Evolutionary conservation across 2,888 invertebrate species (phyloP).

Genomic region (Agapostemon virescens): DNA sequence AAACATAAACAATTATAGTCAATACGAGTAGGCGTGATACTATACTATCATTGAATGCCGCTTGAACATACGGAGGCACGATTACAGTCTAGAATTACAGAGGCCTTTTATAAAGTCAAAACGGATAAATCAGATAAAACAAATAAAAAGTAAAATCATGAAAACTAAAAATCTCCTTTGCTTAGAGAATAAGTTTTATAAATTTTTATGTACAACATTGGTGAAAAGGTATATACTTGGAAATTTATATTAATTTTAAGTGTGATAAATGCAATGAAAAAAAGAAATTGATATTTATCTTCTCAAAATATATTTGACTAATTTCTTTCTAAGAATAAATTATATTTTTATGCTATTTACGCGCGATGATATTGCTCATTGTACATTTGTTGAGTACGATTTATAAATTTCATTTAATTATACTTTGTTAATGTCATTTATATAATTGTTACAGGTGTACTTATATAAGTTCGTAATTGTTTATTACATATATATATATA

Average conservation of each 20-base stretch:
- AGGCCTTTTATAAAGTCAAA: slow-evolving; percentile 57
- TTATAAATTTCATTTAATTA: slow-evolving; percentile 4
- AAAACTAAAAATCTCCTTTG: slow-evolving; percentile 30
- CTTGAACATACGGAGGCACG: slow-evolving; percentile 40
- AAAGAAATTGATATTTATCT: slow-evolving; percentile 28
- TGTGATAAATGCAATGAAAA: slow-evolving; percentile 18
- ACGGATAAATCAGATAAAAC: slow-evolving; percentile 39
- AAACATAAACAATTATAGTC: slow-evolving; percentile 61
- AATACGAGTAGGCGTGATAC: slow-evolving; percentile 52
- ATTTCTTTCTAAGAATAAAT: slow-evolving; percentile 26
- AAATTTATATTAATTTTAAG: slow-evolving; percentile 26
- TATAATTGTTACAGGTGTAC: slow-evolving; percentile 33
- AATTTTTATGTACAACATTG: slow-evolving; percentile 37
- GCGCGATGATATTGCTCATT: slow-evolving; percentile 59
- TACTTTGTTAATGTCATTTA: slow-evolving; percentile 18
- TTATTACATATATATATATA: slow-evolving; percentile 29
- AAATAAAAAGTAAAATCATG: slow-evolving; percentile 30
- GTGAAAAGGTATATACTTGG: neutral
- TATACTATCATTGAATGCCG: slow-evolving; percentile 32
- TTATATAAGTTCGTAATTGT: slow-evolving; percentile 22
- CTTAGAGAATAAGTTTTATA: slow-evolving; percentile 42
- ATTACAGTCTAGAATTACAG: slow-evolving; percentile 60
- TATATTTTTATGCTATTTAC: slow-evolving; percentile 46
- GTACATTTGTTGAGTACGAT: slow-evolving; percentile 36
- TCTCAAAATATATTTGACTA: slow-evolving; percentile 22